Evolutionary conservation across 2,888 invertebrate species (phyloP).

Genomic region (Drosophila nr. perissopoda): DNA sequence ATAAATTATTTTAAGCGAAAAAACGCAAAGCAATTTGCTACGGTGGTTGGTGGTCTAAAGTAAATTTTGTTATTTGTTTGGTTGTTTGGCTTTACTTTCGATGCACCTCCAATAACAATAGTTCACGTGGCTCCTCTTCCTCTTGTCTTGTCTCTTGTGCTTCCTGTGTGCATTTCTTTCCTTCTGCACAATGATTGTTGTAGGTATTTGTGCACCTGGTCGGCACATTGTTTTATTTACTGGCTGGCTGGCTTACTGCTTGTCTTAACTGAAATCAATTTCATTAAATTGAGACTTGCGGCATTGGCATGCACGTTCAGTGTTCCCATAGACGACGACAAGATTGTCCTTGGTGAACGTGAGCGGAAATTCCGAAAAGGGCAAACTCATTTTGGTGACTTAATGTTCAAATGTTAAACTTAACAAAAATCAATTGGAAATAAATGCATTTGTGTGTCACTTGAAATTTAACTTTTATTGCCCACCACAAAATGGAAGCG

Average conservation of each 20-base stretch:
- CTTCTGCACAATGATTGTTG: slow-evolving; percentile 24
- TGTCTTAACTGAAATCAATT: slow-evolving; percentile 64
- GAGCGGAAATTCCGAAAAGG: slow-evolving; percentile 33
- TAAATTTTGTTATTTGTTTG: slow-evolving; percentile 43
- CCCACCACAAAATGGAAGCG: slow-evolving; percentile 24
- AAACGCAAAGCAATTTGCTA: slow-evolving; percentile 57
- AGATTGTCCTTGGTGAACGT: slow-evolving; percentile 37
- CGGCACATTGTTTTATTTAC: slow-evolving; percentile 55
- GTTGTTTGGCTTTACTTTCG: slow-evolving; percentile 35
- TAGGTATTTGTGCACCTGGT: slow-evolving; percentile 25
- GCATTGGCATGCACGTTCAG: slow-evolving; percentile 52
- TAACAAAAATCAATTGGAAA: slow-evolving; percentile 3
- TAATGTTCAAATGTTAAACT: slow-evolving; percentile 21
- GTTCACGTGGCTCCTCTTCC: slow-evolving; percentile 6
- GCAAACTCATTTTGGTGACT: slow-evolving; percentile 16
- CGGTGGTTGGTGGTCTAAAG: slow-evolving; percentile 34
- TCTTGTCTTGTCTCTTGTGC: not conserved
- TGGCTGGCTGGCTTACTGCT: slow-evolving; percentile 17
- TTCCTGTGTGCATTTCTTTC: slow-evolving; percentile 8
- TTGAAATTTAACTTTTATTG: slow-evolving; percentile 49
- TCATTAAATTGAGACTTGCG: slow-evolving; percentile 58
- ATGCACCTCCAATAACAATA: slow-evolving; percentile 14
- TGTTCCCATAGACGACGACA: slow-evolving; percentile 23
- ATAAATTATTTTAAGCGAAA: slow-evolving; percentile 66
- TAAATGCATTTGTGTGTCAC: slow-evolving; percentile 3